phyloP scores from a whole-genome alignment of 2,888 invertebrate species.

The Gari tellinella region DNA sequence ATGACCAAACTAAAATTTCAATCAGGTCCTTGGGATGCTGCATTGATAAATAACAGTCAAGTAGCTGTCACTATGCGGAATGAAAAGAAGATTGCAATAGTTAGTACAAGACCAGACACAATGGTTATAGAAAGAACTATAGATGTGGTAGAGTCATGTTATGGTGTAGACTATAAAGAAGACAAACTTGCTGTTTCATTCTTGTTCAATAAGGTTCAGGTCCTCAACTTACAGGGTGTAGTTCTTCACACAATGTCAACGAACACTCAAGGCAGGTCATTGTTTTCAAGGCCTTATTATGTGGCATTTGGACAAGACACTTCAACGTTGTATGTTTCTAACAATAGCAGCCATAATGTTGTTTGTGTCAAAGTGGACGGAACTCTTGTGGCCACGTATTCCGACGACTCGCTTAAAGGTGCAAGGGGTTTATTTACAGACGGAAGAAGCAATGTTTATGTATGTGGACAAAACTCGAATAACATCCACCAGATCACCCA shows the following conservation, averaged over 20 bases:
- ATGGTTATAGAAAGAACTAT: too few relatives aligned
- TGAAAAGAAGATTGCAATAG: too few relatives aligned
- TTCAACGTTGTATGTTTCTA: neutral
- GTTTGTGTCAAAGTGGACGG: neutral
- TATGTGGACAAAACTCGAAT: neutral
- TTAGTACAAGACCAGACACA: too few relatives aligned
- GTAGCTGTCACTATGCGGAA: too few relatives aligned
- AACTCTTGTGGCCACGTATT: neutral
- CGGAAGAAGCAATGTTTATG: neutral
- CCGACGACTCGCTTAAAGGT: neutral
- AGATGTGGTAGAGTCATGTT: neutral
- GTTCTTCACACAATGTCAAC: neutral
- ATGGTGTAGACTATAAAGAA: neutral
- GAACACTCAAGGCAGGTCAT: neutral
- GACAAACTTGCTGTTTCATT: neutral
- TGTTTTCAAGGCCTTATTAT: conserved; percentile 1
- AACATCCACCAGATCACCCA: conserved; percentile 9
- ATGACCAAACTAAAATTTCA: neutral
- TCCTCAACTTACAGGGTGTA: neutral
- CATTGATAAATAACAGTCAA: neutral
- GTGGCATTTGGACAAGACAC: neutral
- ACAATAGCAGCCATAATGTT: neutral
- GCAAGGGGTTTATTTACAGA: neutral
- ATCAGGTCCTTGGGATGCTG: neutral
- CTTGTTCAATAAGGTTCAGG: neutral